Evolutionary conservation across 2,797 vertebrate genomes (phyloP), one percentile per base, ranked within the genome.

Genomic region (Myotis findleyi): DNA sequence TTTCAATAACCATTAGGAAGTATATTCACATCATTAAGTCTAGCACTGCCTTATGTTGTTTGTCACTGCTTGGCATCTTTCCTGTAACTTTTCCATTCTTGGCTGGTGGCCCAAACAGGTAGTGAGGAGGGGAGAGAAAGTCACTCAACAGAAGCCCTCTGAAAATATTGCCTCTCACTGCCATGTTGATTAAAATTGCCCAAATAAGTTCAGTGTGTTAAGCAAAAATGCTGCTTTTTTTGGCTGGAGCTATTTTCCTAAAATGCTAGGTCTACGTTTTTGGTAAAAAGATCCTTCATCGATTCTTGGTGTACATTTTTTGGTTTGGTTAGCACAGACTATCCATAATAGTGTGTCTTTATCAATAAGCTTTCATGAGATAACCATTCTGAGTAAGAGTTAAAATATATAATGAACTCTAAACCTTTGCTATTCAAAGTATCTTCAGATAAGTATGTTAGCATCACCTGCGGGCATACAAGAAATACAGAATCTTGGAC

Each of bases 1-100:
- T 96, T 97, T 69, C 57, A 14, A 90, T 87, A 83, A 30, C 66
- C 69, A 44, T 27, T 5, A 71, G 57, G 47, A 94, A 86, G 18
- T 64, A 47, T 36, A 68, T 64, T 94, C 83, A 88, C 36, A 89
- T 87, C 69, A 71, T 75, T 44, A 86, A 89, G 86, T 36, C 38
- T 53, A 57, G 30, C 3, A n/a, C 53, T 25, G 23, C 4, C 66
- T 86, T 57, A 83, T 66, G 85, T 73, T 4, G 0, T 94, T 85
- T 68, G 36, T 86, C 55, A 38, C 49, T 66, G 25, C 5, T 87
- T 96, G 69, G 23, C 89, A 41, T 92, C n/a, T 80, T 33, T 83
- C 71, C 55, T 83, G 4, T 44, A 88, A 69, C 47, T 87, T 69
- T 96, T 72, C 72, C 81, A 0, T 69, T 85, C 51, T 79, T 88